These are phyloP conservation scores for Choloepus hoffmanni DNA, from an alignment of 2,113 vertebrate species.

Conservation along the genomic window DNA sequence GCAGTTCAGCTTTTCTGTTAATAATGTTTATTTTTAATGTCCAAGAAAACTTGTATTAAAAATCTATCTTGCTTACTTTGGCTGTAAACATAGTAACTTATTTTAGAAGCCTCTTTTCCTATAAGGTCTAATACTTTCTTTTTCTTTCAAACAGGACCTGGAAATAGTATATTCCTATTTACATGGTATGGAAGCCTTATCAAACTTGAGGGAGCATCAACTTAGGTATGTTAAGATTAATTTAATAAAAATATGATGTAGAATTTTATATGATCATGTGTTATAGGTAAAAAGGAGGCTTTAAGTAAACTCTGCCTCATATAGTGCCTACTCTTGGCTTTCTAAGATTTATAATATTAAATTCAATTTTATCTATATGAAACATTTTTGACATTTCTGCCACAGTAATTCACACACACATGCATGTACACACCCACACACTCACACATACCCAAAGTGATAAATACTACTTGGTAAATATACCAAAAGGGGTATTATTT, in stretches of 20 bases:
- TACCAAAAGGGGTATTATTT: neutral
- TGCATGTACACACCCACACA: neutral
- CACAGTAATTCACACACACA: neutral
- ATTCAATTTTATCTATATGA: neutral
- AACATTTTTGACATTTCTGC: neutral
- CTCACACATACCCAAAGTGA: neutral
- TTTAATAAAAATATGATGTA: neutral
- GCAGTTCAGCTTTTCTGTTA: neutral
- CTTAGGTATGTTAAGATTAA: constrained; percentile 89
- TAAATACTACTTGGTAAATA: neutral
- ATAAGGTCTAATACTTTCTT: constrained; percentile 18
- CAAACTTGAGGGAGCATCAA: constrained; percentile 97
- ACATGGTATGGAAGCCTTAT: constrained; percentile 99
- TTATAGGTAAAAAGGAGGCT: neutral
- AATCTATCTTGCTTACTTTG: neutral
- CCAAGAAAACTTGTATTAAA: neutral
- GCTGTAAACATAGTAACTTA: neutral
- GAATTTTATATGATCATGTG: neutral
- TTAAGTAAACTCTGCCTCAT: neutral
- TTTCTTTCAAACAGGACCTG: constrained; percentile 91
- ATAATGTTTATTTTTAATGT: constrained; percentile 51
- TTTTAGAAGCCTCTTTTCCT: constrained; percentile 34
- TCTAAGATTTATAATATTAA: neutral
- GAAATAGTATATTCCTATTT: constrained; percentile 99
- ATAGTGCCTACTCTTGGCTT: neutral